phyloP scores from a whole-genome alignment of 2,113 vertebrate genomes.

The Limanda limanda region DNA sequence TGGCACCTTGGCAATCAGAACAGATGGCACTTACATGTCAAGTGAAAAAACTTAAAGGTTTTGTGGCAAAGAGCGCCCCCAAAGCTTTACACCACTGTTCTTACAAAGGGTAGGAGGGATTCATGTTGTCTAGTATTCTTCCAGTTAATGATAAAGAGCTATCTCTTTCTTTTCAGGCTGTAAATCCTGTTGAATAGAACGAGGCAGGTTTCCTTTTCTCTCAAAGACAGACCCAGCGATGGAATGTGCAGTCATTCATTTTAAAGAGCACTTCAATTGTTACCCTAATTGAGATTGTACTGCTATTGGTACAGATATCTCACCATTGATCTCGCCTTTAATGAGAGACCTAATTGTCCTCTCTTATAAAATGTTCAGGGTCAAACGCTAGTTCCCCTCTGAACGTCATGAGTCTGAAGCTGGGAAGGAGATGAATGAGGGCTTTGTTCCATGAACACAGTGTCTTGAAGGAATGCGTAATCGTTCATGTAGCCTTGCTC shows the following conservation, averaged over 20 bases:
- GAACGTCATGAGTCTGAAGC: constrained; percentile 55
- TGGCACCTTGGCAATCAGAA: background rate
- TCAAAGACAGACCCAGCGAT: constrained; percentile 29
- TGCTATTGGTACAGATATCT: constrained; percentile 45
- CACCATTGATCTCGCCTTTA: constrained; percentile 79
- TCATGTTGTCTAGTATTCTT: constrained; percentile 22
- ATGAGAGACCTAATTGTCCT: constrained; percentile 77
- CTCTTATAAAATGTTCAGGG: constrained; percentile 67
- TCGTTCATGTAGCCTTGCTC: constrained; percentile 66
- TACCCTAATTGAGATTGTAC: constrained; percentile 66
- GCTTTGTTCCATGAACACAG: constrained; percentile 56
- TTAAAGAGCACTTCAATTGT: constrained; percentile 65
- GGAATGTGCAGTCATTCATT: constrained; percentile 61
- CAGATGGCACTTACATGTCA: constrained; percentile 23
- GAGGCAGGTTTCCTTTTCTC: constrained; percentile 23
- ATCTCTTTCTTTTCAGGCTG: background rate
- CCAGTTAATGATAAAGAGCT: constrained; percentile 17
- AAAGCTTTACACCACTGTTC: constrained; percentile 16
- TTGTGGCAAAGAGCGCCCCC: constrained; percentile 1
- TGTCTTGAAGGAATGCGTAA: constrained; percentile 64
- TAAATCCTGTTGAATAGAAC: constrained; percentile 26
- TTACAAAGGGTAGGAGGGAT: constrained; percentile 32
- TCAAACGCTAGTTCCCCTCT: constrained; percentile 61
- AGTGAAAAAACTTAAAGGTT: constrained; percentile 23
- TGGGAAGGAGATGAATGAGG: constrained; percentile 63